Percentiles rank a stretch among this genome's conserved stretches.
These are phyloP conservation scores for Toxotes jaculatrix DNA, from an alignment of 2,113 vertebrate genomes.

Conservation along the genomic window DNA sequence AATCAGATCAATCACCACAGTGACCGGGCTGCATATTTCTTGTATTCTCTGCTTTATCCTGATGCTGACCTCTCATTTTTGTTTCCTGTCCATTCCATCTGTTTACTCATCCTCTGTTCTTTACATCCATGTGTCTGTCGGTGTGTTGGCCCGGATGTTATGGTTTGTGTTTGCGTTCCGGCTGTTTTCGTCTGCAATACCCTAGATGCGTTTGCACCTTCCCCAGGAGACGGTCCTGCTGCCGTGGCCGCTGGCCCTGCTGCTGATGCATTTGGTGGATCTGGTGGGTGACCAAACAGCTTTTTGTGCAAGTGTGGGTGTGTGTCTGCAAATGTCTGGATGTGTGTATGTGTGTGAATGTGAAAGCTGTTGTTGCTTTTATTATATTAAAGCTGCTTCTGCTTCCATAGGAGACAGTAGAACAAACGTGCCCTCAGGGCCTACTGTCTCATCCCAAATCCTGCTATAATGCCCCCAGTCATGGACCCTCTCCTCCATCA, in stretches of 20 bases:
- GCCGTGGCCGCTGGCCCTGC: slow-evolving; percentile 91
- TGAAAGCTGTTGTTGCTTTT: slow-evolving; percentile 42
- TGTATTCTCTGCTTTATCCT: slow-evolving; percentile 80
- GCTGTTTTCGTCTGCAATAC: slow-evolving; percentile 78
- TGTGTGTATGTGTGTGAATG: slow-evolving; percentile 15
- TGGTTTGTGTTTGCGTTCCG: slow-evolving; percentile 85
- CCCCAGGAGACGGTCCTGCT: slow-evolving; percentile 95
- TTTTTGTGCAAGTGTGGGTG: slow-evolving; percentile 25
- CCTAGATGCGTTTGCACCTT: slow-evolving; percentile 98
- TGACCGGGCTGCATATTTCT: slow-evolving; percentile 78
- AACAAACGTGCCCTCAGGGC: slow-evolving; percentile 35
- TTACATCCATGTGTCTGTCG: slow-evolving; percentile 83
- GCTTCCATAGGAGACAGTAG: slow-evolving; percentile 70
- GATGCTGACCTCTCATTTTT: slow-evolving; percentile 78
- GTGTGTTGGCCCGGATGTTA: slow-evolving; percentile 75
- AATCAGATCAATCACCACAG: slow-evolving; percentile 37
- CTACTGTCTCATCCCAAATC: slow-evolving; percentile 71
- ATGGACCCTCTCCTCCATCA: slow-evolving; percentile 61
- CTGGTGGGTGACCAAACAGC: slow-evolving; percentile 91
- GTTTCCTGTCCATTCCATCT: slow-evolving; percentile 69
- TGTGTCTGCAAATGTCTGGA: not conserved
- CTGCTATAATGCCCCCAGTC: slow-evolving; percentile 60
- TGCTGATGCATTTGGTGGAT: slow-evolving; percentile 97
- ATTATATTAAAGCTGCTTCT: slow-evolving; percentile 60
- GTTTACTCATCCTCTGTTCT: slow-evolving; percentile 74